phyloP scores from a whole-genome alignment of 2,888 invertebrate genomes.

The Helobdella robusta region DNA sequence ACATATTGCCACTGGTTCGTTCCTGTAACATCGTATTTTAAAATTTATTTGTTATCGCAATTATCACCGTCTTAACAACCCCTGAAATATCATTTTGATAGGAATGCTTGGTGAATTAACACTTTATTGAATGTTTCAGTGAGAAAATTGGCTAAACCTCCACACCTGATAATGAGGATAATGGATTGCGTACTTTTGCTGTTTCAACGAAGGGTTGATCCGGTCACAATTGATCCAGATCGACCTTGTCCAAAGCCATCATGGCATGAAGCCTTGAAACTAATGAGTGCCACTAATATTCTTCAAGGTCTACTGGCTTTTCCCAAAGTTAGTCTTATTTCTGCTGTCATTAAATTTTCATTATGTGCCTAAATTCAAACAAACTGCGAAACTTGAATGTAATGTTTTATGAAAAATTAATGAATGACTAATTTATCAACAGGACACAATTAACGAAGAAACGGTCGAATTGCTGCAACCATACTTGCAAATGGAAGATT shows the following conservation, averaged over 20 bases:
- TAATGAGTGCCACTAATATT: constrained; percentile 47
- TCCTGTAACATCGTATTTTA: neutral
- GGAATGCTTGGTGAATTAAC: neutral
- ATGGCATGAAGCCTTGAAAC: constrained; percentile 48
- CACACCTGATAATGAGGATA: constrained; percentile 50
- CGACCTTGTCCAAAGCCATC: constrained; percentile 44
- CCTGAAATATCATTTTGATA: neutral
- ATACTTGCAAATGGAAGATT: constrained; percentile 48
- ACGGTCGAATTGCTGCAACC: constrained; percentile 48
- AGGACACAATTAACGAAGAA: constrained; percentile 50
- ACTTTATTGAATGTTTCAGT: constrained; percentile 39
- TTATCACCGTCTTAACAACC: neutral
- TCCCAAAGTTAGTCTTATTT: constrained; percentile 52
- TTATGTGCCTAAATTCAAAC: neutral
- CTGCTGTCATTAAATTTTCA: neutral
- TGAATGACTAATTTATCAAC: neutral
- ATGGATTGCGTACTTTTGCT: constrained; percentile 49
- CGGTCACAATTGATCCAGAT: constrained; percentile 44
- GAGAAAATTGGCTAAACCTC: constrained; percentile 48
- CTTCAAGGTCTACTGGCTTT: constrained; percentile 70
- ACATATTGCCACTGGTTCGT: constrained; percentile 48
- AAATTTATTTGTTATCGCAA: neutral
- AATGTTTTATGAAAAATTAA: neutral
- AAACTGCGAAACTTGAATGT: too few species aligned
- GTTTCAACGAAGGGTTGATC: constrained; percentile 43